Base-by-base conservation (phyloP, 2,113 vertebrate genomes). In the Cephalopholis sonnerati region DNA sequence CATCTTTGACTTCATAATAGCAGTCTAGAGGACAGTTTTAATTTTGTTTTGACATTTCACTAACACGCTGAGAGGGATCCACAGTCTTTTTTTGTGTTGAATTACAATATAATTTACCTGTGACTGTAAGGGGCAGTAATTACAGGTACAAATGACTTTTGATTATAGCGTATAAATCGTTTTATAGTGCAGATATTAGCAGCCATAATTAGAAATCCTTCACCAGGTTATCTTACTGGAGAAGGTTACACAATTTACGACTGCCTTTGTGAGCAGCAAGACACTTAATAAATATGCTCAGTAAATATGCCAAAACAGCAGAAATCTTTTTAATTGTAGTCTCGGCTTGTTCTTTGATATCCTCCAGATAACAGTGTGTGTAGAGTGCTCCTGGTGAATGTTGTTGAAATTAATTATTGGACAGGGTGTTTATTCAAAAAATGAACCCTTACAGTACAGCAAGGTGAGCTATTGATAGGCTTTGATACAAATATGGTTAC, bases 151-250 rank as follows among this genome's bases (percentile, higher is more conserved):
- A 57, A 50, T 70, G 5, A 29, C 50, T 17, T 41, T 62, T 61
- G 18, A 71, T 48, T 75, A 20, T 32, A 10, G 7, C 4, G 53
- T 51, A 59, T 20, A 18, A 24, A 61, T 29, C 0, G 11, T 70
- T 66, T 16, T 32, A 44, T n/a, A 67, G 57, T 5, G 25, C 25
- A 44, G 20, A 62, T 53, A 70, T 51, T 53, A 51, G 46, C 36
- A 67, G 63, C 7, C 18, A 39, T 70, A 32, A 63, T 68, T 46
- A 78, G 22, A 70, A 55, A 74, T 74, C n/a, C 13, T 57, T 63
- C 0, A 20, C 57, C 4, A 39, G 27, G 48, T 57, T n/a, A 72
- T 62, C 20, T 29, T 63, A 27, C 54, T 15, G 22, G 20, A 9
- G 9, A 61, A 59, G 18, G 48, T 32, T 53, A 51, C 27, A 18